A percentile compares a stretch with the other conserved stretches of the same genome.
Evolutionary conservation across 1,140 invertebrate genomes (phyloP).

Genomic region (Camponotus vicinus): DNA sequence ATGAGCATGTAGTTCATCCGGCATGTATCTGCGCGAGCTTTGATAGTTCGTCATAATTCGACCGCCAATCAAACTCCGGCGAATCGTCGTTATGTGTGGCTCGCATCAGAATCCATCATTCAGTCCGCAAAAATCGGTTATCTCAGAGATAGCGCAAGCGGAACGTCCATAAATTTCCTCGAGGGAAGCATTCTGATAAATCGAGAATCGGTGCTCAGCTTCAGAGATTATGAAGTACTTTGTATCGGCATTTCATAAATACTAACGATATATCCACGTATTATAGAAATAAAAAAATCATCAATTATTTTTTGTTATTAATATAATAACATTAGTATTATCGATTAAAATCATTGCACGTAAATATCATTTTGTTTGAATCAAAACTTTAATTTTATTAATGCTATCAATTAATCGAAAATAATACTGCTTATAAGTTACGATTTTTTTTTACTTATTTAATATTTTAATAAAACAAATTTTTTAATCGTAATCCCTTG

Average conservation of each 20-base stretch:
- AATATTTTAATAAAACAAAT: neutral
- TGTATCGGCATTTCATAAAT: conserved; percentile 19
- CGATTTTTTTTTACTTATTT: neutral
- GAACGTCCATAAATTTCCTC: conserved; percentile 47
- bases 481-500: neutral
- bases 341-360: neutral
- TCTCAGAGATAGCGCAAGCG: conserved; percentile 22
- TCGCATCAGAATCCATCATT: conserved; percentile 46
- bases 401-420: neutral
- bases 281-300: neutral
- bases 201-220: conserved; percentile 49
- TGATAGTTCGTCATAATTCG: conserved; percentile 14
- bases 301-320: neutral
- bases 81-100: conserved; percentile 23
- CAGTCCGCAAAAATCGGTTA: conserved; percentile 21
- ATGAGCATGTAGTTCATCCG: neutral
- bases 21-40: neutral
- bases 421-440: neutral
- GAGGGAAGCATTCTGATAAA: conserved; percentile 55
- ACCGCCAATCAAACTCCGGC: conserved; percentile 5
- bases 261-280: conserved; percentile 15
- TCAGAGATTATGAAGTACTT: conserved; percentile 40
- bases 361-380: neutral
- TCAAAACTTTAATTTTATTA: conserved; percentile 1
- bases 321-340: neutral